Evolutionary conservation across 2,113 vertebrate species (phyloP).

Genomic region (Gymnocephalus cernua): DNA sequence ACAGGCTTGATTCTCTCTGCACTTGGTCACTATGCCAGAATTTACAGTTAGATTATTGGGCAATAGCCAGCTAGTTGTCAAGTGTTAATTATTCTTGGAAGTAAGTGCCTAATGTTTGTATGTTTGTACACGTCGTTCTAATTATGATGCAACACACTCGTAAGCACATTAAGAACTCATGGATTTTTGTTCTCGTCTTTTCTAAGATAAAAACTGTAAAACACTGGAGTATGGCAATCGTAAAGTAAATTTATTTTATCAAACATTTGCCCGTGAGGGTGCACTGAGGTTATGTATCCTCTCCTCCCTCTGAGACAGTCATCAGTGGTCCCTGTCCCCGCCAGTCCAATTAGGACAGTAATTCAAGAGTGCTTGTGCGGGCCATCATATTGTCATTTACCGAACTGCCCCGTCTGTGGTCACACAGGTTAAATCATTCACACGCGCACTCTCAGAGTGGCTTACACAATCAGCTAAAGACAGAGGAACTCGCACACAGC

Average conservation of each 20-base stretch:
- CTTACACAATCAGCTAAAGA: constrained; percentile 38
- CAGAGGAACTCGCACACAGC: constrained; percentile 35
- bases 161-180: background rate
- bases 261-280: constrained; percentile 4
- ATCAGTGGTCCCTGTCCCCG: constrained; percentile 20
- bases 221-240: background rate
- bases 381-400: constrained; percentile 24
- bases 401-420: constrained; percentile 1
- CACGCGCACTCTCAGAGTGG: constrained; percentile 1
- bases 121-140: background rate
- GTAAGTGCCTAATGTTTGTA: constrained; percentile 8
- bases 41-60: background rate
- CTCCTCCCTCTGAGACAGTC: constrained; percentile 35
- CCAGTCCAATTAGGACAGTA: constrained; percentile 43
- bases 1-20: background rate
- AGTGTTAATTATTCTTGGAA: constrained; percentile 9
- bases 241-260: background rate
- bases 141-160: constrained; percentile 3
- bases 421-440: constrained; percentile 46
- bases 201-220: background rate
- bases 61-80: background rate
- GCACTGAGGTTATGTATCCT: constrained; percentile 21
- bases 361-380: constrained; percentile 17
- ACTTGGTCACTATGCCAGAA: background rate
- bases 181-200: background rate